Conservation (phyloP, 2,888 invertebrate species). For the Anoplius nigerrimus region DNA sequence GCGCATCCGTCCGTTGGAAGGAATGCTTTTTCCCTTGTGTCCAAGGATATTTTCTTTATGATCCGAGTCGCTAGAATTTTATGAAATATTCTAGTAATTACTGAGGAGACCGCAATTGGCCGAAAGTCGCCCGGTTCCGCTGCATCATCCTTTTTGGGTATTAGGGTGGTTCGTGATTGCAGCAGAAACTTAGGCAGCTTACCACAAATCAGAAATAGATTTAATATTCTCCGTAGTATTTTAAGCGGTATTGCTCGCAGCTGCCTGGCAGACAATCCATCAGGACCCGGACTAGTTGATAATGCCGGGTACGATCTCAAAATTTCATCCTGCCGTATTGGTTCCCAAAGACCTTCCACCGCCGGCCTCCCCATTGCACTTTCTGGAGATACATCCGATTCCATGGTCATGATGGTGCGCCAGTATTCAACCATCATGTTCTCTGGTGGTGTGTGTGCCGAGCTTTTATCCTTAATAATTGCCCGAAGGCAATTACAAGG, state of each 20-base stretch:
- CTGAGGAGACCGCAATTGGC: constrained; percentile 37
- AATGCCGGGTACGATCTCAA: not conserved
- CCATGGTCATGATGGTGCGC: constrained; percentile 18
- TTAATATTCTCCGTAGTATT: constrained; percentile 17
- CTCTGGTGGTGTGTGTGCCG: no score
- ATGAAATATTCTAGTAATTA: constrained; percentile 25
- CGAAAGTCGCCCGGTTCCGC: constrained; percentile 31
- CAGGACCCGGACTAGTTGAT: constrained; percentile 27
- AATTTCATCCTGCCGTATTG: constrained; percentile 30
- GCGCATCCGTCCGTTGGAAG: not conserved
- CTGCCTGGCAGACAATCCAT: constrained; percentile 17
- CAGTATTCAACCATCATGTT: constrained; percentile 36
- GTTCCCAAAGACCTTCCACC: constrained; percentile 34
- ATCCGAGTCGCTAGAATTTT: constrained; percentile 17
- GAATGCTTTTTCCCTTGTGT: not conserved
- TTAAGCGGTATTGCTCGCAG: constrained; percentile 21
- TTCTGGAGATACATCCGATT: constrained; percentile 13
- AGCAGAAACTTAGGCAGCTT: constrained; percentile 23
- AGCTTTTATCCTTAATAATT: no score
- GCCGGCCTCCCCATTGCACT: constrained; percentile 34
- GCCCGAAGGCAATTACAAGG: no score
- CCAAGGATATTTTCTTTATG: no score
- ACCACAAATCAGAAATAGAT: constrained; percentile 30
- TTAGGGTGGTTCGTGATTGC: constrained; percentile 32
- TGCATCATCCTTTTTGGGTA: constrained; percentile 35